Conservation (phyloP, 2,113 vertebrate species). For the Ancistrus triradiatus region DNA sequence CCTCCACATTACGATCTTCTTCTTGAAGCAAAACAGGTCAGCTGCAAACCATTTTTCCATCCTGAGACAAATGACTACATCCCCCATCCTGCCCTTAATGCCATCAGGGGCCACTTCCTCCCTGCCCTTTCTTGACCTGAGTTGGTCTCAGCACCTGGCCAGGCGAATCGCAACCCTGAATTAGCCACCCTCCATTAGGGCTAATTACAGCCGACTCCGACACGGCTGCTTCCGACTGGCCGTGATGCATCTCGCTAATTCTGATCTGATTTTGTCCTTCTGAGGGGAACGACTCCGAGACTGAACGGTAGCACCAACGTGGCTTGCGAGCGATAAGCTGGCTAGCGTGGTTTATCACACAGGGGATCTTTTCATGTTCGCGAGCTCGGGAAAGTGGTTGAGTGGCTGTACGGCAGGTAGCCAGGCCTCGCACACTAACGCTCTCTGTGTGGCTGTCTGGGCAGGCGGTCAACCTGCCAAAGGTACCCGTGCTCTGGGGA, state of each 20-base stretch:
- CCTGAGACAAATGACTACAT: conserved; percentile 65
- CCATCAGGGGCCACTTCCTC: conserved; percentile 35
- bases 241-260: background rate
- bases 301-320: background rate
- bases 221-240: conserved; percentile 17
- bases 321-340: conserved; percentile 31
- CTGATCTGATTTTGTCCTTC: no score
- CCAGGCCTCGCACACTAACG: conserved; percentile 73
- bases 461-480: conserved; percentile 73
- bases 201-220: conserved; percentile 29
- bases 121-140: conserved; percentile 35
- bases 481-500: conserved; percentile 68
- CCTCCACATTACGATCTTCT: background rate
- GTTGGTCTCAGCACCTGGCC: conserved; percentile 28
- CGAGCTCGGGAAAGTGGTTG: conserved; percentile 69
- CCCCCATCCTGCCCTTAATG: conserved; percentile 39
- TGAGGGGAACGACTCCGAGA: background rate
- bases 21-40: conserved; percentile 40
- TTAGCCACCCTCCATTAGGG: conserved; percentile 29
- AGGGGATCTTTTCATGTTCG: conserved; percentile 74
- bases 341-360: conserved; percentile 68
- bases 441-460: conserved; percentile 70
- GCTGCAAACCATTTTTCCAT: conserved; percentile 55
- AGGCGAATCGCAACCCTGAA: conserved; percentile 25
- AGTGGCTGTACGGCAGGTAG: conserved; percentile 71